Conservation (phyloP, 2,888 invertebrate genomes). For the Spisula solida region DNA sequence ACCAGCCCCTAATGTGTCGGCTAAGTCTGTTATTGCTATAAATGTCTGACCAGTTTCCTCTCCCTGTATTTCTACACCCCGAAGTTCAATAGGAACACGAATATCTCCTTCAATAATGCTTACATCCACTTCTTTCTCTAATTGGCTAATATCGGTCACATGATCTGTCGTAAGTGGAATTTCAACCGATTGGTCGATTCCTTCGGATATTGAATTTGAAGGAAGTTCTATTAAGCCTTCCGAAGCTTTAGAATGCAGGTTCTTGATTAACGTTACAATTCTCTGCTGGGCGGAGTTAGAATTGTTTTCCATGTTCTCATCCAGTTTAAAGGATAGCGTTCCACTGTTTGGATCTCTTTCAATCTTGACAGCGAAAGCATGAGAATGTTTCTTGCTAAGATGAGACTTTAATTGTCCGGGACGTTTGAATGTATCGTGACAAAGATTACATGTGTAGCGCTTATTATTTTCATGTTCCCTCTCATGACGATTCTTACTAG, state of each 20-base stretch:
- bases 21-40: slow-evolving; percentile 63
- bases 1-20: slow-evolving; percentile 41
- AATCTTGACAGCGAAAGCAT: slow-evolving; percentile 53
- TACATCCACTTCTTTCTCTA: slow-evolving; percentile 60
- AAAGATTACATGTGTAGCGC: slow-evolving; percentile 82
- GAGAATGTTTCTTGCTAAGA: slow-evolving; percentile 74
- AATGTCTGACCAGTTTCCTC: slow-evolving; percentile 62
- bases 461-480: slow-evolving; percentile 83
- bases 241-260: slow-evolving; percentile 68
- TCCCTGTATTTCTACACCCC: slow-evolving; percentile 66
- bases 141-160: slow-evolving; percentile 65
- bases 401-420: slow-evolving; percentile 83
- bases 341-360: slow-evolving; percentile 65
- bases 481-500: slow-evolving; percentile 84
- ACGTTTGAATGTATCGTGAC: slow-evolving; percentile 83
- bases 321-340: slow-evolving; percentile 40
- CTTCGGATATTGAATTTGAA: slow-evolving; percentile 27
- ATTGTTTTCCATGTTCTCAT: slow-evolving; percentile 49
- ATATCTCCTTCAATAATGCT: slow-evolving; percentile 59
- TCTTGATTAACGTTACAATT: slow-evolving; percentile 78
- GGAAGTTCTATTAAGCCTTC: slow-evolving; percentile 51
- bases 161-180: slow-evolving; percentile 40
- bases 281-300: slow-evolving; percentile 73
- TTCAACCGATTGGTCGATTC: slow-evolving; percentile 43
- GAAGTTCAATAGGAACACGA: slow-evolving; percentile 63